A percentile compares a stretch with the other conserved stretches of the same genome.
Evolutionary conservation across 53 echinoderm and acorn worm species (phyloP).

Genomic region (Echinarachnius parma): DNA sequence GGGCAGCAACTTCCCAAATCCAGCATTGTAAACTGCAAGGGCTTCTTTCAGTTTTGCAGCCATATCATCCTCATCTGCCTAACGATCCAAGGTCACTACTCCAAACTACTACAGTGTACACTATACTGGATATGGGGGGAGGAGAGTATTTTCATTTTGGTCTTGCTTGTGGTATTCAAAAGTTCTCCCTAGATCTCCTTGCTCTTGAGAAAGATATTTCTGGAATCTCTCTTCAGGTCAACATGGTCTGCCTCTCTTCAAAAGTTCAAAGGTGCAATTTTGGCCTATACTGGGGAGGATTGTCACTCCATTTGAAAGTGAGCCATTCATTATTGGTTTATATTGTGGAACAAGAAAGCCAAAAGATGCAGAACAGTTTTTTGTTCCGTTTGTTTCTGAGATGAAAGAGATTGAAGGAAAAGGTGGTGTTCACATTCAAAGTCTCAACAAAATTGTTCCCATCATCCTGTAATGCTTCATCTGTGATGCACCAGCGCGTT

Average conservation of each 20-base stretch:
- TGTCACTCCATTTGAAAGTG: constrained; percentile 5
- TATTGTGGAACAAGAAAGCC: constrained; percentile 49
- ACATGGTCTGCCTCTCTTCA: constrained; percentile 49
- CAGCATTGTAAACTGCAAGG: too few species aligned
- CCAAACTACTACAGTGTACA: constrained; percentile 5
- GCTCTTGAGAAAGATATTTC: neutral
- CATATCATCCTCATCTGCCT: constrained; percentile 30
- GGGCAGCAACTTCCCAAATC: too few species aligned
- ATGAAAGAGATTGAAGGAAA: constrained; percentile 38
- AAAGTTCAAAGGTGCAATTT: constrained; percentile 17
- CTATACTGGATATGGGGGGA: constrained; percentile 14
- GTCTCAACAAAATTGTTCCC: neutral
- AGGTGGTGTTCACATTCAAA: constrained; percentile 19
- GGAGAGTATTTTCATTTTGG: constrained; percentile 60
- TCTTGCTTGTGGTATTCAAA: constrained; percentile 7
- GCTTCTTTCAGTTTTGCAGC: constrained; percentile 15
- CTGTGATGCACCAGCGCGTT: constrained; percentile 64
- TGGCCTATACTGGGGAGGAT: constrained; percentile 56
- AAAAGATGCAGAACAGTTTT: neutral
- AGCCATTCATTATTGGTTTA: constrained; percentile 49
- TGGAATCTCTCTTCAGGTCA: constrained; percentile 16
- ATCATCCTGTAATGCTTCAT: constrained; percentile 6
- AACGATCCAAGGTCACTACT: constrained; percentile 45
- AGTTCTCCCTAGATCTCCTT: neutral
- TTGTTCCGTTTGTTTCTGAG: constrained; percentile 47